Evolutionary conservation across 2,797 vertebrate genomes (phyloP).

Genomic region (Pangasius sanitwongsei): DNA sequence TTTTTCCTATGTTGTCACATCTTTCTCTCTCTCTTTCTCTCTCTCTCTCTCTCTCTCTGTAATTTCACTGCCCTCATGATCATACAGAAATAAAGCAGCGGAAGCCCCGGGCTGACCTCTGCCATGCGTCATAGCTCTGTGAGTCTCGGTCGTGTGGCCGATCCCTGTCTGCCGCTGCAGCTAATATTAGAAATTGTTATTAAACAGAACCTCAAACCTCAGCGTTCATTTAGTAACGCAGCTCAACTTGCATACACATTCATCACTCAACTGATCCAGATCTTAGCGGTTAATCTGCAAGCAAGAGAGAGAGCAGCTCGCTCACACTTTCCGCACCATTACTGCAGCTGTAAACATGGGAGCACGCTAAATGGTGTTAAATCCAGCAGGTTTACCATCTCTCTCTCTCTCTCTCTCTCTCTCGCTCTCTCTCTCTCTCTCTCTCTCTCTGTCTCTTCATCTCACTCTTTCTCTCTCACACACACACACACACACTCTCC

Average conservation of each 20-base stretch:
- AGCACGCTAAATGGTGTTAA: background rate
- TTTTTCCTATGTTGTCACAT: no score
- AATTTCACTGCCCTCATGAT: background rate
- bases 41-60: background rate
- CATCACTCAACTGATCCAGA: background rate
- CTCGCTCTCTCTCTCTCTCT: background rate
- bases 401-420: background rate
- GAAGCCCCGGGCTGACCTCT: constrained; percentile 6
- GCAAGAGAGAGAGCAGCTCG: background rate
- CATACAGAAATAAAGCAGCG: constrained; percentile 10
- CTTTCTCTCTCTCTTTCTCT: background rate
- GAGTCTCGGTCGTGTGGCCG: background rate
- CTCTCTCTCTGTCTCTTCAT: background rate
- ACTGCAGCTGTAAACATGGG: background rate
- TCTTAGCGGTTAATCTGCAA: background rate
- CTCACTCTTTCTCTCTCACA: background rate
- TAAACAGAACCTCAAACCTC: constrained; percentile 28
- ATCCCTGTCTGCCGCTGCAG: constrained; percentile 15
- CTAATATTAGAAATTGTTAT: constrained; percentile 30
- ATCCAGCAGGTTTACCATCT: background rate
- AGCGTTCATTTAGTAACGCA: constrained; percentile 9
- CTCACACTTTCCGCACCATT: constrained; percentile 16
- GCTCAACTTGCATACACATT: background rate
- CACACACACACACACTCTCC: no score
- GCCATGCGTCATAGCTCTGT: constrained; percentile 15